Evolutionary conservation across 2,113 vertebrate genomes (phyloP), one percentile per base, ranked within the genome.

Genomic region (Carassius gibelio): DNA sequence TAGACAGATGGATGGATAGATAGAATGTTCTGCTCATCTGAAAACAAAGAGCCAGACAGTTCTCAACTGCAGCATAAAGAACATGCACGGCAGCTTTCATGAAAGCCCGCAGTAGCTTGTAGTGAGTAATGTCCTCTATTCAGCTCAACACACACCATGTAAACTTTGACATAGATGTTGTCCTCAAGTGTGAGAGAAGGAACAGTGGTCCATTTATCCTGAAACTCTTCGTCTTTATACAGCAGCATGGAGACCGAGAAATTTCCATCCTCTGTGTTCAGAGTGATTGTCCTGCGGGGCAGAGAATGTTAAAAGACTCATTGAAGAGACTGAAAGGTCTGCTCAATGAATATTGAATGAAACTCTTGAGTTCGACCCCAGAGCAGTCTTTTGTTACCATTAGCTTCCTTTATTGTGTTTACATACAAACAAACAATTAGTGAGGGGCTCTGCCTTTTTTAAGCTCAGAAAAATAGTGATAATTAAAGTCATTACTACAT

Each of bases 261-360:
- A 90, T 95, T 95, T 5, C 93, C 91, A 5, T 96, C 93, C 91
- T 96, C 94, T 3, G 90, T 96, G 88, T 93, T 95, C 30, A 94
- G 80, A 74, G 91, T 95, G 87, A 95, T 95, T 13, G 84, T 95
- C 90, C 95, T 95, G 84, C 19, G 61, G 26, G 59, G 76, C 14
- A 86, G 52, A 86, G 48, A 75, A 78, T 50, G 50, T 68, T 78
- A 84, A 84, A 84, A 80, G 76, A n/a, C 69, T 82, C 57, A 66
- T 15, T 82, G 38, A 78, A 88, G 77, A 21, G 75, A 36, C 45
- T 76, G 50, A 85, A 85, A 77, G 71, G 48, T 55, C 81, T 5
- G 30, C 64, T 78, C 50, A 52, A 50, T 36, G 62, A 69, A 81
- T 82, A 82, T 59, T 61, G 50, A 71, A 71, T 57, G 50, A 86